Percentiles rank a stretch among this genome's conserved stretches.
Conservation (phyloP, 2,113 vertebrate species). For the Arothron firmamentum region DNA sequence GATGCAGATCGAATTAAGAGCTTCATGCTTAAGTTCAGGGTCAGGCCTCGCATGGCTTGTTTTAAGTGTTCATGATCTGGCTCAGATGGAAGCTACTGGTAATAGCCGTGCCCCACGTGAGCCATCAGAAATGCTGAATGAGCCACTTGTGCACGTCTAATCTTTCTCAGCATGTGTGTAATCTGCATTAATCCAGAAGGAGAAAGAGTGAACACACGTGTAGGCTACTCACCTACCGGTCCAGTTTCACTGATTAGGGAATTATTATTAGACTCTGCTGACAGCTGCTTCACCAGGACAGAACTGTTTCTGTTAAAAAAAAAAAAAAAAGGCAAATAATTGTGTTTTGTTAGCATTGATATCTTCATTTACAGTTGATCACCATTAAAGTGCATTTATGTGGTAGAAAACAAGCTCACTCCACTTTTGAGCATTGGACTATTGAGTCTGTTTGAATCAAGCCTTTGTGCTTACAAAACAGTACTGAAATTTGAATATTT, state of each 20-base stretch:
- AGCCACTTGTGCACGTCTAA: slow-evolving; percentile 24
- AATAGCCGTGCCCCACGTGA: slow-evolving; percentile 27
- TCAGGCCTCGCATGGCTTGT: not conserved
- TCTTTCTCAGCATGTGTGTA: slow-evolving; percentile 20
- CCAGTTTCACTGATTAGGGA: slow-evolving; percentile 23
- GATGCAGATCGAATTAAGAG: no score
- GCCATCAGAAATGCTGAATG: slow-evolving; percentile 11
- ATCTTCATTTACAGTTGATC: not conserved
- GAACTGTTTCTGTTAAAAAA: slow-evolving; percentile 53
- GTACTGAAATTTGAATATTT: no score
- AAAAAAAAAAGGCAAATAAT: not conserved
- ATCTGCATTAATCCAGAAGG: slow-evolving; percentile 16
- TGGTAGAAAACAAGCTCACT: not conserved
- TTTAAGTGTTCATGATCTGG: slow-evolving; percentile 17
- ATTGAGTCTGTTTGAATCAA: no score
- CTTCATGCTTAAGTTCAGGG: no score
- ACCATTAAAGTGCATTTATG: not conserved
- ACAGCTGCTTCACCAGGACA: slow-evolving; percentile 27
- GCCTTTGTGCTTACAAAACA: no score
- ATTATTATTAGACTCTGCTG: slow-evolving; percentile 70
- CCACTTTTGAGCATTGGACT: no score
- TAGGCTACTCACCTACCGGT: slow-evolving; percentile 53
- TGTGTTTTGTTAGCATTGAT: not conserved
- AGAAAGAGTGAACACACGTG: slow-evolving; percentile 26
- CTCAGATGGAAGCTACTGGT: slow-evolving; percentile 8